Base-by-base conservation (phyloP, 2,113 vertebrate genomes). In the Clarias gariepinus region DNA sequence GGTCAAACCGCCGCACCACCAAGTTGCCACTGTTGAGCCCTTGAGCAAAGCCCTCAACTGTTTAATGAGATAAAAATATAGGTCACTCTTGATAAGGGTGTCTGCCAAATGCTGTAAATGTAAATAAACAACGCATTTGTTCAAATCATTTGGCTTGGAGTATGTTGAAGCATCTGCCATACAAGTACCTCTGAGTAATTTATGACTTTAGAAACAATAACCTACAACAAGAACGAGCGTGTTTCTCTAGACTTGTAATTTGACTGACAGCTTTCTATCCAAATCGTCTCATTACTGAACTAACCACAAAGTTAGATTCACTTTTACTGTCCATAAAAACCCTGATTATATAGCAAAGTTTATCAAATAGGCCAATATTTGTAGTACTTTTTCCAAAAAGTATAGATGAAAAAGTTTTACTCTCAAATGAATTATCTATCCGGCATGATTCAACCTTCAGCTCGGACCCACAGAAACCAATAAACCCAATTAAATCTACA, bases 401-500 rank as follows among this genome's bases (percentile, higher is more conserved):
- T 10, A 64, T 64, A 36, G 3, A 30, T 21, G 16, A 55, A 77
- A 55, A 80, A 80, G 55, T 80, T 80, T 33, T 18, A 21, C 78
- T 61, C n/a, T 36, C 36, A 33, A 81, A 60, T 81, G 78, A 81
- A 77, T 77, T 55, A 77, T 61, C 30, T 19, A 60, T 81, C 30
- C 55, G 21, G 9, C 30, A 6, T 8, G 33, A 60, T 2, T 15
- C 90, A 92, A 91, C 93, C 93, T 94, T 69, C 90, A 74, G 71
- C 87, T 83, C 57, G 76, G 85, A 60, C 81, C 69, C 71, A 88
- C 85, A 85, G 53, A 89, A 86, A 89, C 89, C 41, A 73, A 92
- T 90, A 90, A 81, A 87, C 88, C 87, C 90, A 88, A 94, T 93
- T 92, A 88, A 90, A 91, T 73, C 69, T 55, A 90, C 87, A 86